Evolutionary conservation across 2,888 invertebrate species (phyloP).

Genomic region (Eledona agricola): DNA sequence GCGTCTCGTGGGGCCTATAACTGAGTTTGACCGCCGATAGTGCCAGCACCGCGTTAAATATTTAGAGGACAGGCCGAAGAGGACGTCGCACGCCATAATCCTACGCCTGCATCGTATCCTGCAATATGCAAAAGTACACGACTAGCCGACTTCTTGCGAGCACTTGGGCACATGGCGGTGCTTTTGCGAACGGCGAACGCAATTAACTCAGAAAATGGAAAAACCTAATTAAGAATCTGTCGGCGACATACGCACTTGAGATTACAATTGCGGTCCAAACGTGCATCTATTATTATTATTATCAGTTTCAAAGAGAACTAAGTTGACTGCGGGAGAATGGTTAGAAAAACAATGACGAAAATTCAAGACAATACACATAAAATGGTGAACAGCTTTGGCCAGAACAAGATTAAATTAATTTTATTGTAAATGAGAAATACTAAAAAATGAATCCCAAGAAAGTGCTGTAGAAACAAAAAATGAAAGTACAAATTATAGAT

Average conservation of each 20-base stretch:
- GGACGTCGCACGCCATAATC: constrained; percentile 36
- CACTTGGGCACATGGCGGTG: background rate
- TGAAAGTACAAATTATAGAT: too few species aligned
- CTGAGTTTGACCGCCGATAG: constrained; percentile 42
- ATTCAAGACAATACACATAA: too few species aligned
- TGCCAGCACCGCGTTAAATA: constrained; percentile 45
- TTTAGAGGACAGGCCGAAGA: constrained; percentile 43
- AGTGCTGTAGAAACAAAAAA: too few species aligned
- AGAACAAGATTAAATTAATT: too few species aligned
- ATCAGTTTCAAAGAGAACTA: too few species aligned
- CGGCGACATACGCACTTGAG: constrained; percentile 25
- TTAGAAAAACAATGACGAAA: too few species aligned
- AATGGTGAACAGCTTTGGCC: too few species aligned
- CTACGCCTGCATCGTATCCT: constrained; percentile 30
- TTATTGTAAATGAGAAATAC: too few species aligned
- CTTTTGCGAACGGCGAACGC: constrained; percentile 28
- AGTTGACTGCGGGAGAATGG: too few species aligned
- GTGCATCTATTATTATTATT: constrained; percentile 19
- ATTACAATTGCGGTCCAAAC: constrained; percentile 23
- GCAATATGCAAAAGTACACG: constrained; percentile 31
- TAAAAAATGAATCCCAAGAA: too few species aligned
- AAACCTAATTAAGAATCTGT: constrained; percentile 35
- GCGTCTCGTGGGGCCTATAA: constrained; percentile 45
- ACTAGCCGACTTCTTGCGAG: constrained; percentile 16
- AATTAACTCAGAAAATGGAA: constrained; percentile 25